Evolutionary conservation across 2,888 invertebrate genomes (phyloP).

Genomic region (Sminthurides aquaticus): DNA sequence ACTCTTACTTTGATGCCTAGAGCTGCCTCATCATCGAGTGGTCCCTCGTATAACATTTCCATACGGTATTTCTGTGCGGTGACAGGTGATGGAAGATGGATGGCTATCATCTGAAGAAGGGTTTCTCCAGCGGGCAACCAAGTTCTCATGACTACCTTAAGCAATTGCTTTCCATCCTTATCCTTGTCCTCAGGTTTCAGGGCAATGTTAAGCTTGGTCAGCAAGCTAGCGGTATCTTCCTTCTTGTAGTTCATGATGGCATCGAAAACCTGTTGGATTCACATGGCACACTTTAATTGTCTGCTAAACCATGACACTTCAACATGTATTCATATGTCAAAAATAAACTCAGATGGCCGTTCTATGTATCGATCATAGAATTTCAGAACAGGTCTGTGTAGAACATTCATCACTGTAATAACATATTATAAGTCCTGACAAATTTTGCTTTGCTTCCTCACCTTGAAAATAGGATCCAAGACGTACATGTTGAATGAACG

Average conservation of each 20-base stretch:
- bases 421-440: not conserved
- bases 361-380: constrained; percentile 34
- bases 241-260: constrained; percentile 89
- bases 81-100: constrained; percentile 97
- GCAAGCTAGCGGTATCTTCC: constrained; percentile 78
- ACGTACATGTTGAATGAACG: constrained; percentile 99
- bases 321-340: not conserved
- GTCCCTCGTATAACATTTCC: constrained; percentile 99
- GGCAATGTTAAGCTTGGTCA: constrained; percentile 84
- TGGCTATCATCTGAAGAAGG: constrained; percentile 99
- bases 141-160: constrained; percentile 96
- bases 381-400: constrained; percentile 43
- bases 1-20: constrained; percentile 70
- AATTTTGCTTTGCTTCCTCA: constrained; percentile 45
- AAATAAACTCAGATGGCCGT: constrained; percentile 42
- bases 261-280: constrained; percentile 62
- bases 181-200: constrained; percentile 92
- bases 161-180: constrained; percentile 87
- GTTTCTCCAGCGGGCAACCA: constrained; percentile 99
- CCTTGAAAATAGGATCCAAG: constrained; percentile 97
- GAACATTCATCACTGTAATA: constrained; percentile 39
- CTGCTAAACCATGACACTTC: no score
- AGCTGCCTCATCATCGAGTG: constrained; percentile 90
- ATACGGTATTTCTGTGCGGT: constrained; percentile 98
- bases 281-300: not conserved